These are phyloP conservation scores for Crossocerus cetratus DNA, from an alignment of 2,888 invertebrate genomes.

Conservation along the genomic window DNA sequence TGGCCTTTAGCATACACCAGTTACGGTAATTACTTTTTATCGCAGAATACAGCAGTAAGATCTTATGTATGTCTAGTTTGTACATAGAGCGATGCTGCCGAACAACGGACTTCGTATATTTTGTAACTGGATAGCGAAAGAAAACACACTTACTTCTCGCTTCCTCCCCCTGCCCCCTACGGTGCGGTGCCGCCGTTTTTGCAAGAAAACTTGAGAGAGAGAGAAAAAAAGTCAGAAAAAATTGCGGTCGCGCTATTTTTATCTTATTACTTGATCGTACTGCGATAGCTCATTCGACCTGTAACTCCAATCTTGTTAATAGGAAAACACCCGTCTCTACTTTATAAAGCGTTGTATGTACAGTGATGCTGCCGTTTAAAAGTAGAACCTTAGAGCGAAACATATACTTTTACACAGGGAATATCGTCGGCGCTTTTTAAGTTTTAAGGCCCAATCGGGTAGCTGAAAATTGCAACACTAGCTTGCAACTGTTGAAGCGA, in stretches of 20 bases:
- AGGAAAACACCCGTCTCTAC: slow-evolving; percentile 2
- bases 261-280: slow-evolving; percentile 19
- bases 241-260: slow-evolving; percentile 50
- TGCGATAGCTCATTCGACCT: slow-evolving; percentile 6
- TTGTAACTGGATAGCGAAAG: slow-evolving; percentile 56
- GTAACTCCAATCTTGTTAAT: slow-evolving; percentile 15
- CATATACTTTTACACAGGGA: neutral
- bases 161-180: too few species aligned
- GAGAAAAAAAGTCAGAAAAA: slow-evolving; percentile 27
- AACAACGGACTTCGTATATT: slow-evolving; percentile 58
- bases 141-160: slow-evolving; percentile 49
- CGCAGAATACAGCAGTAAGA: slow-evolving; percentile 50
- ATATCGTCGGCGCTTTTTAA: neutral
- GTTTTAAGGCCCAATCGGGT: too few species aligned
- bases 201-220: slow-evolving; percentile 7
- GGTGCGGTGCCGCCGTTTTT: slow-evolving; percentile 43
- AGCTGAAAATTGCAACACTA: too few species aligned
- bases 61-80: slow-evolving; percentile 63
- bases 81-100: slow-evolving; percentile 58
- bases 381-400: neutral
- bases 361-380: slow-evolving; percentile 3
- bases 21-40: slow-evolving; percentile 57
- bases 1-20: slow-evolving; percentile 58
- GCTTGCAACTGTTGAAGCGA: too few species aligned
- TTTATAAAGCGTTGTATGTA: neutral